Base-by-base conservation (phyloP, 2,888 invertebrate species). In the Leucophenga maculata region DNA sequence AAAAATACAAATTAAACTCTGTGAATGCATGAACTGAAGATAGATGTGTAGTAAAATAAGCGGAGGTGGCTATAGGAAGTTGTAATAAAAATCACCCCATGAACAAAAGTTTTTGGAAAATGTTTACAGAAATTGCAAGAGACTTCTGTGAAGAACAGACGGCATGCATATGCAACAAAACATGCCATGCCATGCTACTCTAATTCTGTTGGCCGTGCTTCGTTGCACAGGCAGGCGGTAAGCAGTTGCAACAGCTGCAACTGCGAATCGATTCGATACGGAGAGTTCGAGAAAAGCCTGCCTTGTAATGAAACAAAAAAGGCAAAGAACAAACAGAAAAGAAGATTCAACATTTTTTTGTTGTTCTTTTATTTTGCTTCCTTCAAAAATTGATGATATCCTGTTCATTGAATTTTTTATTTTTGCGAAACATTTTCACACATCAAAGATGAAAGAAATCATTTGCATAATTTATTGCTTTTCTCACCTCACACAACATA, bases 381-480 rank as follows among this genome's bases (percentile, higher is more conserved):
- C 32, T 32, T 32, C 32, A 6, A 32, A 32, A 6, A 32, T 32
- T 32, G 57, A 57, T 62, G 62, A 46, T 62, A 62, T 62, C 62
- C 62, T 62, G 62, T 62, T 46, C 46, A 46, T 20, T 62, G 62
- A 46, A 62, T 62, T 62, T 62, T 62, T 59, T 8, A n/a, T 32
- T 39, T 31, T 14, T 11, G n/a, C n/a, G n/a, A n/a, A n/a, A n/a
- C 3, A 13, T 16, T 18, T 3, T 3, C 1, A 6, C n/a, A n/a
- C n/a, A n/a, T n/a, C n/a, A 22, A 55, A 55, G 13, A 4, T 8
- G 18, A 22, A 55, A 11, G 32, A 32, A 32, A 32, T 32, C 8
- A 32, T 32, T 32, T 32, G 32, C 32, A 32, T 32, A 32, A 32
- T 32, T 32, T 32, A 32, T 32, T 32, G 32, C 32, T 32, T 32